Conservation (phyloP, 2,113 vertebrate genomes). For the Alethe castanea region DNA sequence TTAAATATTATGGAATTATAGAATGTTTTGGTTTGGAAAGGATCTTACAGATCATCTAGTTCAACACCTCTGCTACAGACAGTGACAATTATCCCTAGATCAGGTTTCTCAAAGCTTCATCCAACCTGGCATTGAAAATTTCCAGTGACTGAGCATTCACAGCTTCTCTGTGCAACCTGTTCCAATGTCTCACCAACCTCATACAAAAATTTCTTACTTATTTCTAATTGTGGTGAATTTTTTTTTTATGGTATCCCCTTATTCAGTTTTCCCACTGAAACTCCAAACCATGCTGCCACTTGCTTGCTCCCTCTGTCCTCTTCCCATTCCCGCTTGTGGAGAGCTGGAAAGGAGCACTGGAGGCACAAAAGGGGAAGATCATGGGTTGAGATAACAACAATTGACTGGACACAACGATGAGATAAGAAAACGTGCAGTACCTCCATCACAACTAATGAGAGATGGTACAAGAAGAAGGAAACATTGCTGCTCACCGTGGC, state of each 20-base stretch:
- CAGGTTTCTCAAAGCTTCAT: not conserved
- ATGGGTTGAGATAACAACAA: not conserved
- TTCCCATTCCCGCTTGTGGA: too few species aligned
- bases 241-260: not conserved
- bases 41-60: not conserved
- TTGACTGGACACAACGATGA: not conserved
- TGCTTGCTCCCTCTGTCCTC: not conserved
- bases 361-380: not conserved
- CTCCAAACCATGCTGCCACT: not conserved
- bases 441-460: not conserved
- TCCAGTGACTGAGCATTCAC: not conserved
- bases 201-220: not conserved
- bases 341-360: not conserved
- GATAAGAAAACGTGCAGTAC: not conserved
- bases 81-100: not conserved
- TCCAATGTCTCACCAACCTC: not conserved
- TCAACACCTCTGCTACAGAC: not conserved
- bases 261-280: not conserved
- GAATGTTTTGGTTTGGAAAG: not conserved
- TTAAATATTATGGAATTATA: not conserved
- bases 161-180: not conserved
- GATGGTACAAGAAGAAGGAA: not conserved
- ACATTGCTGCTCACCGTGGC: fast-evolving
- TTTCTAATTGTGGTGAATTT: not conserved
- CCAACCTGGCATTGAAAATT: not conserved